Percentiles rank a stretch among this genome's conserved stretches.
phyloP scores from a whole-genome alignment of 2,113 vertebrate genomes.

The Pardalotus punctatus region DNA sequence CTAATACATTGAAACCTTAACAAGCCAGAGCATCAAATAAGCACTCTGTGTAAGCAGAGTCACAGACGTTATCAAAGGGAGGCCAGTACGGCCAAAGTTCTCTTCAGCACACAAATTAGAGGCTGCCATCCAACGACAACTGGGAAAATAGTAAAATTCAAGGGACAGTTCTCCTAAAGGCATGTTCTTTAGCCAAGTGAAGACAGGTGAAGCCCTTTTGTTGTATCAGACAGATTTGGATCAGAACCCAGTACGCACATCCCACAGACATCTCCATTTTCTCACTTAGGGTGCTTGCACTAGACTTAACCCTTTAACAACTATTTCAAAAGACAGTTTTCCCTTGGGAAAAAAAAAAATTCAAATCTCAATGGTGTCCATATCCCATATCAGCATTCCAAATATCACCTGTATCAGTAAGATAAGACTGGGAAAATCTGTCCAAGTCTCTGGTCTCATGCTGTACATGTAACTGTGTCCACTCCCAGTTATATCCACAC shows the following conservation, averaged over 20 bases:
- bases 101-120: background rate
- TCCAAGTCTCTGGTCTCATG: background rate
- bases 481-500: background rate
- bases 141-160: background rate
- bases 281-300: background rate
- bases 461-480: background rate
- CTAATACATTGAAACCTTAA: background rate
- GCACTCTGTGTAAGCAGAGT: background rate
- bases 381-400: background rate
- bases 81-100: background rate
- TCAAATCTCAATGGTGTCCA: background rate
- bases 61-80: background rate
- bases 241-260: background rate
- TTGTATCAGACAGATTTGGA: background rate
- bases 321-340: background rate
- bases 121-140: background rate
- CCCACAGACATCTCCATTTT: background rate
- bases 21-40: background rate
- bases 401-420: background rate
- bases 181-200: background rate
- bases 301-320: background rate
- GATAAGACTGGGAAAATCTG: background rate
- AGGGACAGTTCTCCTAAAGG: background rate
- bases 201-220: background rate
- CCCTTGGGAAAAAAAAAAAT: background rate